Base-by-base conservation (phyloP, 2,888 invertebrate species). In the Hemaris fuciformis region DNA sequence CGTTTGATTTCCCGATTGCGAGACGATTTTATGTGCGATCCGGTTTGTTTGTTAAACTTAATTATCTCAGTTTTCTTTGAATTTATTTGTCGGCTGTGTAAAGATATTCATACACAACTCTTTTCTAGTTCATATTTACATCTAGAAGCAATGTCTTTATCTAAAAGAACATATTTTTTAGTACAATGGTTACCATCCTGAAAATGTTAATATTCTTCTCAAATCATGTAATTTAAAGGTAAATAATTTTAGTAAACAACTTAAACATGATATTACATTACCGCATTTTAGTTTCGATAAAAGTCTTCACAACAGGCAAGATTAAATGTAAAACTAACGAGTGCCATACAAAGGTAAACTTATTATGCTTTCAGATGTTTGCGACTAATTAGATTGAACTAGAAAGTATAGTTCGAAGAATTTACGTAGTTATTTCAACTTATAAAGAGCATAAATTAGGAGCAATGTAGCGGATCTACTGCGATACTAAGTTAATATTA, bases 401-500 rank as follows among this genome's bases (percentile, higher is more conserved):
- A 53, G 53, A 53, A 31, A 31, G 53, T 3, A 3, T 27, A 10
- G 43, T 43, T 7, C 27, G 31, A n/a, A n/a, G n/a, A 10, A 10
- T 27, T 10, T 10, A 53, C 8, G 15, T 15, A 27, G 10, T 10
- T 18, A 31, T 31, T 53, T 10, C 10, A 31, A 27, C 18, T 7
- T 48, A 15, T 48, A 25, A 20, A 20, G 43, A 10, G 43, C 4
- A 45, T 45, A 45, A 45, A 45, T 45, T 45, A 45, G 20, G 34
- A 20, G 34, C 20, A 59, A 46, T 23, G 22, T 38, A 38, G 46
- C 48, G 38, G 48, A 48, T 60, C 48, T 23, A 53, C 42, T 59
- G 59, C n/a, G 38, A 38, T 53, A 46, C 59, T 15, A 57, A 63
- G 62, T 66, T 45, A 62, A 69, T 65, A 69, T 69, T 65, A 69